These are phyloP conservation scores for Ophraella communa DNA, from an alignment of 2,888 invertebrate genomes.

Conservation along the genomic window DNA sequence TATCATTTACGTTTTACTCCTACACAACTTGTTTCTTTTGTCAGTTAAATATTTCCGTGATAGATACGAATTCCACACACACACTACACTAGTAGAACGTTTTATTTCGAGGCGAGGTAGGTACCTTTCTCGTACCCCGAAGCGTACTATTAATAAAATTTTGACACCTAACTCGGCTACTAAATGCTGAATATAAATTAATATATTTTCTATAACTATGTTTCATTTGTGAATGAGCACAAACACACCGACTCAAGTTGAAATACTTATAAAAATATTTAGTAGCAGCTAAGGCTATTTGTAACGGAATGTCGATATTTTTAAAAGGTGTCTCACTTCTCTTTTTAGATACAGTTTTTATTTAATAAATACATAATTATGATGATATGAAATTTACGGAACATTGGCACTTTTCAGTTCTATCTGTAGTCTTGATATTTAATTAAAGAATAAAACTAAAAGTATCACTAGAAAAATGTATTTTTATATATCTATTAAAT, in stretches of 20 bases:
- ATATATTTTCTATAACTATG: conserved; percentile 46
- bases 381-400: no score
- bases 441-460: no score
- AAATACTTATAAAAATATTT: conserved; percentile 20
- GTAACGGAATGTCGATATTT: conserved; percentile 1
- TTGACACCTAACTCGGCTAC: conserved; percentile 58
- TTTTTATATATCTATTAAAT: no score
- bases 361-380: no score
- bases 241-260: conserved; percentile 3
- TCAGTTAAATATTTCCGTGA: conserved; percentile 37
- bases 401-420: no score
- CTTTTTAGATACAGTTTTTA: no score
- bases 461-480: no score
- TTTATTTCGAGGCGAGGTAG: conserved; percentile 52
- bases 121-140: conserved; percentile 47
- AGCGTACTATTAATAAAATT: conserved; percentile 58
- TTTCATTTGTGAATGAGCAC: conserved; percentile 25
- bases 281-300: conserved; percentile 11
- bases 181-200: conserved; percentile 59
- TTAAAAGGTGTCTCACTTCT: no score
- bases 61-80: conserved; percentile 51
- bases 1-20: conserved; percentile 47
- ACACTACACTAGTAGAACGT: conserved; percentile 44
- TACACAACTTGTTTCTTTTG: conserved; percentile 37
- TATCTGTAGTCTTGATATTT: no score